A percentile compares a stretch with the other conserved stretches of the same genome.
Evolutionary conservation across 2,113 vertebrate species (phyloP).

Genomic region (Lates calcarifer): DNA sequence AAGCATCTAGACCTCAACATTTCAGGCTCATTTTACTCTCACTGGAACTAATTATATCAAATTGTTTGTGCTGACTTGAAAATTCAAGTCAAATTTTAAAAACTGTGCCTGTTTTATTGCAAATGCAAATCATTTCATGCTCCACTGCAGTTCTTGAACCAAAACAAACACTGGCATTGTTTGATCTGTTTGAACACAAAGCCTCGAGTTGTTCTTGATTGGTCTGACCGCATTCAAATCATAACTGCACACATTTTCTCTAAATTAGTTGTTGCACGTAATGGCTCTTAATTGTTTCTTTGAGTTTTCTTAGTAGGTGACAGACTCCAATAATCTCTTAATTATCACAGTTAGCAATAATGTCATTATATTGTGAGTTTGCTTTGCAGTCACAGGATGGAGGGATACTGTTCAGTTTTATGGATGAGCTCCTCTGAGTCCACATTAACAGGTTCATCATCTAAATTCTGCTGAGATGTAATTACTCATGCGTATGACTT

Average conservation of each 20-base stretch:
- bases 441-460: constrained; percentile 42
- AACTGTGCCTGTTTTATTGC: neutral
- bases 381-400: neutral
- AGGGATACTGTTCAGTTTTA: neutral
- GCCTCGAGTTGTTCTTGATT: constrained; percentile 7
- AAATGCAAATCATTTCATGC: neutral
- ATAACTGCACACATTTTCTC: constrained; percentile 18
- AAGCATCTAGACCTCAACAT: neutral
- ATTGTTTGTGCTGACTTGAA: neutral
- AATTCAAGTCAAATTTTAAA: neutral
- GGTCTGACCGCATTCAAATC: constrained; percentile 13
- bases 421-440: constrained; percentile 32
- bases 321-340: constrained; percentile 28
- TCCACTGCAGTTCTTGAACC: neutral
- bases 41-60: neutral
- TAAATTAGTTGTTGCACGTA: constrained; percentile 11
- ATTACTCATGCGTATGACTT: constrained; percentile 46
- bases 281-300: constrained; percentile 46
- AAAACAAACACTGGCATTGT: constrained; percentile 5
- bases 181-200: neutral
- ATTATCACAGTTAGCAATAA: constrained; percentile 45
- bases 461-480: constrained; percentile 39
- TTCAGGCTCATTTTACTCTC: constrained; percentile 13
- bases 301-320: constrained; percentile 26
- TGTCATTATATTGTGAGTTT: constrained; percentile 33